Percentiles rank a stretch among this genome's conserved stretches.
phyloP scores from a whole-genome alignment of 2,113 vertebrate genomes.

The Cynopterus brachyotis region DNA sequence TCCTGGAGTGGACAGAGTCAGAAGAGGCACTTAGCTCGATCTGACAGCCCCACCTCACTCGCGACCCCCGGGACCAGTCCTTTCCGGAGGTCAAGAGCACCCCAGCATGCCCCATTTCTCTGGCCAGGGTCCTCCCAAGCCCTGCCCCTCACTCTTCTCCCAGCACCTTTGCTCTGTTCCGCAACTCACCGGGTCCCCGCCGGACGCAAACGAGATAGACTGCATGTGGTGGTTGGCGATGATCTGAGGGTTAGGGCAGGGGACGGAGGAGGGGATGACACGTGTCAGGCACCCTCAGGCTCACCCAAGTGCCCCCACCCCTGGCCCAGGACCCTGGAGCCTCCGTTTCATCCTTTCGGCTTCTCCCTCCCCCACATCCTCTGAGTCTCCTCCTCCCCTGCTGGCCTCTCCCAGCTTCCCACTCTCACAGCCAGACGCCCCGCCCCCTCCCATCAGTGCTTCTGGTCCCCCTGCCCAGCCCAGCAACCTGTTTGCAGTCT shows the following conservation, averaged over 20 bases:
- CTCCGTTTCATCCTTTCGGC: background rate
- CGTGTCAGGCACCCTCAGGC: background rate
- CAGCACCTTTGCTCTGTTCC: background rate
- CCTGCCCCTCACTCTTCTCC: background rate
- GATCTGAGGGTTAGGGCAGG: constrained; percentile 85
- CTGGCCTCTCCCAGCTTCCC: background rate
- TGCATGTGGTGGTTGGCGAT: constrained; percentile 98
- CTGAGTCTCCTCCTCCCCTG: background rate
- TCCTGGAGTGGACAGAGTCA: constrained; percentile 75
- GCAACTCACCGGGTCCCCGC: constrained; percentile 95
- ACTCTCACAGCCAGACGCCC: background rate
- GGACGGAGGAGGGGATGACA: background rate
- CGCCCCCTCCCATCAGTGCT: fast-evolving
- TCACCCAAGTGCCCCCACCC: background rate
- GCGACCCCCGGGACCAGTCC: background rate
- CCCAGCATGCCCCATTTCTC: background rate
- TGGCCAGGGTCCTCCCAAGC: background rate
- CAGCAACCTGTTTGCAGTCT: constrained; percentile 97
- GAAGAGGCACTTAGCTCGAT: background rate
- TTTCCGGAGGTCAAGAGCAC: background rate
- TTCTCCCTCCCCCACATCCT: background rate
- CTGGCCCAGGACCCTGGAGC: no score
- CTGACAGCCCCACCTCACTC: background rate
- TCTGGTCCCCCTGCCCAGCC: background rate
- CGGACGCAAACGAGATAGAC: constrained; percentile 96